These are phyloP conservation scores for Excalfactoria chinensis DNA, from an alignment of 2,113 vertebrate genomes.

Conservation along the genomic window DNA sequence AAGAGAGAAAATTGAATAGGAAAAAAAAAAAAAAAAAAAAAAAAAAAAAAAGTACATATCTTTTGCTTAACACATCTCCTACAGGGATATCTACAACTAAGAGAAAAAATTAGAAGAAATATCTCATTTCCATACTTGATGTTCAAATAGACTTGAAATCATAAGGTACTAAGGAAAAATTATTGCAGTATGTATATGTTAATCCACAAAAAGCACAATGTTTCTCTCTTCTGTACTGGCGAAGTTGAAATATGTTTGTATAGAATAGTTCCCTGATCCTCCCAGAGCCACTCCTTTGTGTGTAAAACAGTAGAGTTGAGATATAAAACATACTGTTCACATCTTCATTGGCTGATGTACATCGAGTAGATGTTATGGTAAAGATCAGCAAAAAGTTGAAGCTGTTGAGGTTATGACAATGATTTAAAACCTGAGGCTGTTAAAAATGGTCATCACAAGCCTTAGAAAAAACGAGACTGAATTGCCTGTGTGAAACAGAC, in stretches of 20 bases:
- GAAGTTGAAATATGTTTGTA: background rate
- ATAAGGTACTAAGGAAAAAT: background rate
- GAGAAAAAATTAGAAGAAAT: background rate
- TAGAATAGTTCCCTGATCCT: background rate
- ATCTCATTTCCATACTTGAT: background rate
- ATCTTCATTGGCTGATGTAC: background rate
- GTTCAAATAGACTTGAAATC: background rate
- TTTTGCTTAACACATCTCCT: background rate
- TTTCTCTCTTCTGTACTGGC: background rate
- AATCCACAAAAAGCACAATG: background rate
- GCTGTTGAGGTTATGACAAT: background rate
- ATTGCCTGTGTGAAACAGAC: background rate
- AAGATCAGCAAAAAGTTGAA: background rate
- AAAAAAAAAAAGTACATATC: background rate
- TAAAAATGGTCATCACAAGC: background rate
- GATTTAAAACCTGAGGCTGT: background rate
- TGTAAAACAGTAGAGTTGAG: background rate
- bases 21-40: background rate
- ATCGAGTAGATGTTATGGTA: background rate
- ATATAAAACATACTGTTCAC: background rate
- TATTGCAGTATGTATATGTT: rapidly evolving
- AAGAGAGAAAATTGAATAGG: background rate
- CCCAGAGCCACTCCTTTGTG: too few relatives aligned
- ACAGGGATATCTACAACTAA: background rate
- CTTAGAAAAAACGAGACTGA: background rate